phyloP scores from a whole-genome alignment of 2,113 vertebrate genomes.

The Telmatochromis sp. region DNA sequence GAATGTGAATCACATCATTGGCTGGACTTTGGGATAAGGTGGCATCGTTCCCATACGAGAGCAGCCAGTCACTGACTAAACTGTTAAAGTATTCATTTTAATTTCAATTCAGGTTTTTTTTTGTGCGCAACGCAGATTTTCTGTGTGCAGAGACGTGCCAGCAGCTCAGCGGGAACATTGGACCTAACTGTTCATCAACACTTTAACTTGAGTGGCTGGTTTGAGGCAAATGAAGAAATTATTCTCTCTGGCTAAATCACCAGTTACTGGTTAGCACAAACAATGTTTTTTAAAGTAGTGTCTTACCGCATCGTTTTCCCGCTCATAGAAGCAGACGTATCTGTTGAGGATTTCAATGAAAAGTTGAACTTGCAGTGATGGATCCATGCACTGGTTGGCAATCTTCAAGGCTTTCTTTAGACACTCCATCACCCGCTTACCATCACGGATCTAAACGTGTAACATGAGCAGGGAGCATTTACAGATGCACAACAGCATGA shows the following conservation, averaged over 20 bases:
- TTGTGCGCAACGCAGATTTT: neutral
- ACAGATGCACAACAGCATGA: neutral
- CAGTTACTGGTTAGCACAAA: neutral
- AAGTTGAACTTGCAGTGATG: constrained; percentile 95
- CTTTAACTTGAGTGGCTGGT: neutral
- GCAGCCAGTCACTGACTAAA: neutral
- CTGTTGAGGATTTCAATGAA: constrained; percentile 99
- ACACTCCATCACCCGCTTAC: constrained; percentile 97
- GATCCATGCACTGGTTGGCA: constrained; percentile 99
- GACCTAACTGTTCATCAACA: neutral
- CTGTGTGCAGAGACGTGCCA: rapidly evolving
- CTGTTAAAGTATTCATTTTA: neutral
- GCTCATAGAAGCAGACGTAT: constrained; percentile 98
- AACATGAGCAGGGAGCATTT: neutral
- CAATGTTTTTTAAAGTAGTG: neutral
- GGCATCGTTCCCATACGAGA: rapidly evolving
- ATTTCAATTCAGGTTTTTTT: neutral
- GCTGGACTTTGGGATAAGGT: too few species aligned
- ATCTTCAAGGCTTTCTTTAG: constrained; percentile 98
- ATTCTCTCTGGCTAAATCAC: neutral
- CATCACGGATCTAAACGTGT: constrained; percentile 84
- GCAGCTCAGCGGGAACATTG: rapidly evolving
- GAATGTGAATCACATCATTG: too few species aligned
- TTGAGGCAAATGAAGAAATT: neutral
- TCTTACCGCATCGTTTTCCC: constrained; percentile 93